These are phyloP conservation scores for Callyntrura guangdongensis DNA, from an alignment of 2,888 invertebrate species.

Conservation along the genomic window DNA sequence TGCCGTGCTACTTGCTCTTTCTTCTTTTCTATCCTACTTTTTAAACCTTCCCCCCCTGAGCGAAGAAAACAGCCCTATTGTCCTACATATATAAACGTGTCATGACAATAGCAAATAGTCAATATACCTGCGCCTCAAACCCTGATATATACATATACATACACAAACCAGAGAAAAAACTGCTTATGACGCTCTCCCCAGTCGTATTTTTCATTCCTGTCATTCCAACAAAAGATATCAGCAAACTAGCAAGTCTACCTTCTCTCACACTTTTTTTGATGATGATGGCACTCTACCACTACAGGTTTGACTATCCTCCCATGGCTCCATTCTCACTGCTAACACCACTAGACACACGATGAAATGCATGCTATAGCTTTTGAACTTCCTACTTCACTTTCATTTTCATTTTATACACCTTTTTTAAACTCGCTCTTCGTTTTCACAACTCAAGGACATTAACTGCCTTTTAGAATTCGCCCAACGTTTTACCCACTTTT, in stretches of 20 bases:
- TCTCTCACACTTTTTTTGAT: background rate
- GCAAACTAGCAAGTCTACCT: background rate
- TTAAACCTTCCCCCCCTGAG: too few species aligned
- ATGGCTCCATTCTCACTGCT: background rate
- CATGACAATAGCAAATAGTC: background rate
- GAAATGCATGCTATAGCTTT: background rate
- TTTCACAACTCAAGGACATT: slow-evolving; percentile 64
- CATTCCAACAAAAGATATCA: too few species aligned
- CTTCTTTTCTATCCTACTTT: too few species aligned
- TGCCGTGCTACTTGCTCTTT: too few species aligned
- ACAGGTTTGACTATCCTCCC: background rate
- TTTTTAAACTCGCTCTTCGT: slow-evolving; percentile 32
- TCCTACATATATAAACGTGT: background rate
- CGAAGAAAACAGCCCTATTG: background rate
- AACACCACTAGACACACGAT: background rate
- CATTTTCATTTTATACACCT: slow-evolving; percentile 24
- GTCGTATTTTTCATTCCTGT: background rate
- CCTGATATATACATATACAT: too few species aligned
- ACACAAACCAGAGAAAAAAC: background rate
- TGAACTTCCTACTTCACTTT: background rate
- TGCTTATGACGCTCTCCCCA: background rate
- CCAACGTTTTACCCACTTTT: slow-evolving; percentile 61
- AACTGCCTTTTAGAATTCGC: slow-evolving; percentile 69
- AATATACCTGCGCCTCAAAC: background rate
- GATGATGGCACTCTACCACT: slow-evolving; percentile 24